Percentiles rank a stretch among this genome's conserved stretches.
Conservation (phyloP, 2,888 invertebrate genomes). For the Euplexia lucipara region DNA sequence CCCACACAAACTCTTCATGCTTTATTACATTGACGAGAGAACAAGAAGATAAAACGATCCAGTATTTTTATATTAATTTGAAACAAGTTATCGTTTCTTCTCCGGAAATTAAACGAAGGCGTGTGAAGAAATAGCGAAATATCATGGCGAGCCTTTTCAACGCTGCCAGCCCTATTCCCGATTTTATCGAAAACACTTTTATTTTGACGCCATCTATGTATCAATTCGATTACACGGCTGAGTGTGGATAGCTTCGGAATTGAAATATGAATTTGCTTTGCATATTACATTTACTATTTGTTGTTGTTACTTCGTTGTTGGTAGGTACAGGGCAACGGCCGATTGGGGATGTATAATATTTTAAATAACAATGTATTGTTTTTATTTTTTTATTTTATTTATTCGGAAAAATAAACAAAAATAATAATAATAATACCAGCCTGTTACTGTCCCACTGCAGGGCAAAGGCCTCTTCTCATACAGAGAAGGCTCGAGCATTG, state of each 20-base stretch:
- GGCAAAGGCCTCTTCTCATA: no score
- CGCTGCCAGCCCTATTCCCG: slow-evolving; percentile 16
- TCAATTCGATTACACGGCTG: slow-evolving; percentile 32
- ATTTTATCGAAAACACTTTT: slow-evolving; percentile 32
- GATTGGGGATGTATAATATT: neutral
- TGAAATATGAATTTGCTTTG: slow-evolving; percentile 46
- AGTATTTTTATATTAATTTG: neutral
- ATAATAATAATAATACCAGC: no score
- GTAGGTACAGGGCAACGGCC: slow-evolving; percentile 17
- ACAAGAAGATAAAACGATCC: no score
- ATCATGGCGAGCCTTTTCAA: neutral
- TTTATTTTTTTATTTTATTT: no score
- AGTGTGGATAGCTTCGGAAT: slow-evolving; percentile 33
- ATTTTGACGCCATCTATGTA: slow-evolving; percentile 33
- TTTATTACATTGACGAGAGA: no score
- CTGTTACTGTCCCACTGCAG: no score
- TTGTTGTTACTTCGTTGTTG: slow-evolving; percentile 3
- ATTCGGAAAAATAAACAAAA: no score
- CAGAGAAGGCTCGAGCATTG: no score
- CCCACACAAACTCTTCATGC: no score
- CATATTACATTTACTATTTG: slow-evolving; percentile 16
- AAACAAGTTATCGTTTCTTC: neutral
- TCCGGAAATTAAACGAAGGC: neutral
- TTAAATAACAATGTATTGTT: no score
- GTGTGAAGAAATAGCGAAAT: neutral